phyloP scores from a whole-genome alignment of 2,113 vertebrate species.

The Martes martes region DNA sequence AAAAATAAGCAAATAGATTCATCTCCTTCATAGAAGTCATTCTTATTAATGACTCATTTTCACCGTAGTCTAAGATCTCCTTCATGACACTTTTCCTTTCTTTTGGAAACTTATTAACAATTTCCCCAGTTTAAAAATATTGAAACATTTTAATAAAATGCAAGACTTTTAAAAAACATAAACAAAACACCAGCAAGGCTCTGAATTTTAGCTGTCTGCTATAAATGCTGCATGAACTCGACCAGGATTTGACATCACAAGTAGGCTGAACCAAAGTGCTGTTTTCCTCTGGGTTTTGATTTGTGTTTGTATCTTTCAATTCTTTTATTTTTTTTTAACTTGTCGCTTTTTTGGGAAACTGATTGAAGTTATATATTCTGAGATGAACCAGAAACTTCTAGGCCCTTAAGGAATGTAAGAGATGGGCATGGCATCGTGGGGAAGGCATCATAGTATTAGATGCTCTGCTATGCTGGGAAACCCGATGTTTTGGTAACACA shows the following conservation, averaged over 20 bases:
- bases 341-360: not conserved
- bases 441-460: not conserved
- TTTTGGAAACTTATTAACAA: not conserved
- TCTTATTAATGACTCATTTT: not conserved
- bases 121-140: not conserved
- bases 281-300: not conserved
- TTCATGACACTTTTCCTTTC: not conserved
- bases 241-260: not conserved
- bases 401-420: not conserved
- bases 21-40: not conserved
- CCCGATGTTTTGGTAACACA: not conserved
- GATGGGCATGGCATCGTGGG: rapidly evolving
- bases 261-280: not conserved
- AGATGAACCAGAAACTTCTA: not conserved
- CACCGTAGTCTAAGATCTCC: not conserved
- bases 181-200: not conserved
- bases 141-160: not conserved
- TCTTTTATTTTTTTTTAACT: not conserved
- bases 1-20: not conserved
- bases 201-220: not conserved
- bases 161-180: not conserved
- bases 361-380: not conserved
- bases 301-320: not conserved
- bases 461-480: not conserved
- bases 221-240: not conserved